Conservation (phyloP, 2,797 vertebrate genomes). For the Acanthornis magna region DNA sequence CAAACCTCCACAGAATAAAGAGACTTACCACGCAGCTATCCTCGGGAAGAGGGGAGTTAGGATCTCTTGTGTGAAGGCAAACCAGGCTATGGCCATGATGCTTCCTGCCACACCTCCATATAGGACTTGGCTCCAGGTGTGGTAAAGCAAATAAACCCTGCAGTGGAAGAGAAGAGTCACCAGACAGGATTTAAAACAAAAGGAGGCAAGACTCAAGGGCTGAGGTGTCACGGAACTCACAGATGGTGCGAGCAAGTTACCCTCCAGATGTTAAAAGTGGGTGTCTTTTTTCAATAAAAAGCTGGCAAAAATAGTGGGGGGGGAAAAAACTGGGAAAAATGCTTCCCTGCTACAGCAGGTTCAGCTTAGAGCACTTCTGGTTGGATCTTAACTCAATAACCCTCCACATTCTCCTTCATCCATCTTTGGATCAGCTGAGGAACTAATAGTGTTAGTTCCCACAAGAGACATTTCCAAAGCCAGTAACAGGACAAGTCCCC, state of each 20-base stretch:
- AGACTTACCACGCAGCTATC: slow-evolving; percentile 94
- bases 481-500: background rate
- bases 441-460: background rate
- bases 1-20: background rate
- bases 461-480: background rate
- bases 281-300: background rate
- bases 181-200: background rate
- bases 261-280: background rate
- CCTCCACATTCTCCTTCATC: background rate
- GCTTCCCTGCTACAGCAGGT: background rate
- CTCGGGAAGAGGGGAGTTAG: slow-evolving; percentile 96
- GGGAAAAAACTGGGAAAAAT: fast-evolving
- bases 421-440: background rate
- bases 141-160: slow-evolving; percentile 97
- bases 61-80: slow-evolving; percentile 95
- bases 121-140: slow-evolving; percentile 96
- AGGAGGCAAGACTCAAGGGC: background rate
- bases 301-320: background rate
- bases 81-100: slow-evolving; percentile 90
- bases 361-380: background rate
- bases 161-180: slow-evolving; percentile 19
- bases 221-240: background rate
- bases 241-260: background rate
- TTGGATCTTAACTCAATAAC: background rate
- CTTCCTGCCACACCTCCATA: slow-evolving; percentile 90